A percentile compares a stretch with the other conserved stretches of the same genome.
Evolutionary conservation across 2,888 invertebrate genomes (phyloP).

Genomic region (Brenthis hecate): DNA sequence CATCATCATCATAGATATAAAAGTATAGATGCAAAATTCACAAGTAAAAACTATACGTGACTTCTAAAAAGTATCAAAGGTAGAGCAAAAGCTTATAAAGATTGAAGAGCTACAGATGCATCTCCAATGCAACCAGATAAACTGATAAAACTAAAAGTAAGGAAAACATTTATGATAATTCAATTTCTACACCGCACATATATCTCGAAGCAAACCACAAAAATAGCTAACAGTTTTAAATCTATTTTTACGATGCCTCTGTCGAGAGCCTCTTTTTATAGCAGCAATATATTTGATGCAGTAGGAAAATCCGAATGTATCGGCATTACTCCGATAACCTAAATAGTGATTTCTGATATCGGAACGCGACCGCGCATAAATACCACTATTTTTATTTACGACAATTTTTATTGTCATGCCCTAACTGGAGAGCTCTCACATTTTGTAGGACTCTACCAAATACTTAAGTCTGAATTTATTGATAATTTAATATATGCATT

Average conservation of each 20-base stretch:
- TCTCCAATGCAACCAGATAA: too few species aligned
- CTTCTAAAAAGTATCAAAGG: too few species aligned
- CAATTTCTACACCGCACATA: not conserved
- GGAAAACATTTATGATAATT: not conserved
- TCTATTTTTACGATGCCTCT: conserved; percentile 72
- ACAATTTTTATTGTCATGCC: conserved; percentile 40
- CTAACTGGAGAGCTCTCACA: conserved; percentile 28
- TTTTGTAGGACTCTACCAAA: conserved; percentile 26
- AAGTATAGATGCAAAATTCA: too few species aligned
- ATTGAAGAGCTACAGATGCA: too few species aligned
- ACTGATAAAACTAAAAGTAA: not conserved
- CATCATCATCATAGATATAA: too few species aligned
- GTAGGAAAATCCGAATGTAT: conserved; percentile 68
- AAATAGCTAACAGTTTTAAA: conserved; percentile 50
- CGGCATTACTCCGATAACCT: conserved; percentile 65
- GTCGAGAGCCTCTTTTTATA: conserved; percentile 71
- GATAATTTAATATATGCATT: conserved; percentile 4
- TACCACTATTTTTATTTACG: conserved; percentile 41
- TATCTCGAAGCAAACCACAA: not conserved
- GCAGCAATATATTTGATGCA: conserved; percentile 70
- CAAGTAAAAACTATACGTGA: too few species aligned
- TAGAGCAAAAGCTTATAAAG: too few species aligned
- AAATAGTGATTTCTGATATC: conserved; percentile 59
- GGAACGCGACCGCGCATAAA: conserved; percentile 62
- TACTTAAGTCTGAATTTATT: conserved; percentile 2